Evolutionary conservation across 1,140 invertebrate genomes (phyloP).

Genomic region (Phthorimaea operculella): DNA sequence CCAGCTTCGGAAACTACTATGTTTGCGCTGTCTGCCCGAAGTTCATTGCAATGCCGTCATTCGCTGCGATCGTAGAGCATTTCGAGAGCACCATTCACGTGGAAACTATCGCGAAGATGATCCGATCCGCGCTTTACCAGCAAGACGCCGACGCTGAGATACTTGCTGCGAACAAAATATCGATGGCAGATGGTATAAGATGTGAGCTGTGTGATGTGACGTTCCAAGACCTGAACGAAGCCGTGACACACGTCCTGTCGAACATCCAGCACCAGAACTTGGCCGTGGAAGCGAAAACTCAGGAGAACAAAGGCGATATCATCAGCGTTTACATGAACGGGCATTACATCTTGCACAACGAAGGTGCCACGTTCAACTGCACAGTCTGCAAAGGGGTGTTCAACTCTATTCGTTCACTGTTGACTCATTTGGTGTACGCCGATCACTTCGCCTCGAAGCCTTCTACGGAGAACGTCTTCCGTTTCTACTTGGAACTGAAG

Average conservation of each 20-base stretch:
- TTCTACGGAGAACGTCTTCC: slow-evolving; percentile 43
- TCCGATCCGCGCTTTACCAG: slow-evolving; percentile 36
- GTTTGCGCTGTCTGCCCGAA: slow-evolving; percentile 47
- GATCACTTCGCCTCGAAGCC: slow-evolving; percentile 44
- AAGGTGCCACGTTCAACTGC: slow-evolving; percentile 45
- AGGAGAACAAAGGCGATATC: slow-evolving; percentile 44
- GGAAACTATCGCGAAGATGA: slow-evolving; percentile 42
- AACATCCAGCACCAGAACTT: slow-evolving; percentile 41
- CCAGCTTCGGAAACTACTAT: slow-evolving; percentile 58
- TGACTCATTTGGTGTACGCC: slow-evolving; percentile 50
- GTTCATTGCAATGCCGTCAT: slow-evolving; percentile 45
- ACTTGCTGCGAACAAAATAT: slow-evolving; percentile 33
- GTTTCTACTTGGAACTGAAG: slow-evolving; percentile 58
- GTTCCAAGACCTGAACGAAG: slow-evolving; percentile 30
- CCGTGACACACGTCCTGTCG: slow-evolving; percentile 38
- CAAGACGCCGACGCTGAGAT: slow-evolving; percentile 33
- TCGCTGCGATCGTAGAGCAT: slow-evolving; percentile 52
- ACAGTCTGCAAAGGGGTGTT: slow-evolving; percentile 39
- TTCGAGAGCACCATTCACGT: slow-evolving; percentile 47
- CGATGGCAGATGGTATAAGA: slow-evolving; percentile 19
- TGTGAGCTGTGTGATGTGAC: slow-evolving; percentile 37
- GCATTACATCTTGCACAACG: slow-evolving; percentile 47
- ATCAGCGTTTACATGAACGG: slow-evolving; percentile 58
- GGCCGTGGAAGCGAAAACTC: slow-evolving; percentile 27
- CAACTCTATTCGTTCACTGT: slow-evolving; percentile 43